Conservation (phyloP, 2,113 vertebrate species). For the Heloderma charlesbogerti region DNA sequence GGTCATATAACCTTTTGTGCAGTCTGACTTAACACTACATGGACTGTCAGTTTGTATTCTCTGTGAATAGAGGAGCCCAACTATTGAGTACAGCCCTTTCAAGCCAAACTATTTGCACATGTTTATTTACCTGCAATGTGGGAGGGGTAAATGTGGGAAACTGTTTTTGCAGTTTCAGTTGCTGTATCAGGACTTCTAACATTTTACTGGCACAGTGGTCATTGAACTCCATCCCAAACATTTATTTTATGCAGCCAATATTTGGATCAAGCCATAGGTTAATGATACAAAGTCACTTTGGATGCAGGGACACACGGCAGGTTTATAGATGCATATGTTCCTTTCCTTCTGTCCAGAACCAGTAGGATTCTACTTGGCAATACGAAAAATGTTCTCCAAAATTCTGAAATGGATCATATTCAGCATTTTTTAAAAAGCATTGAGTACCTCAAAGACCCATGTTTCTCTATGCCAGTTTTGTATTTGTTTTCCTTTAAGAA, state of each 20-base stretch:
- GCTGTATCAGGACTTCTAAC: background rate
- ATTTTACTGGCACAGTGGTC: background rate
- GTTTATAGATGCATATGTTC: background rate
- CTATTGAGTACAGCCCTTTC: background rate
- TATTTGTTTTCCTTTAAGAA: slow-evolving; percentile 47
- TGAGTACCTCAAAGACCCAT: background rate
- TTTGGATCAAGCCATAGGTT: background rate
- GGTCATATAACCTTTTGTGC: too few relatives aligned
- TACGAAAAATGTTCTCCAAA: background rate
- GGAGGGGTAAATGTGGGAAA: background rate
- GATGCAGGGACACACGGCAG: too few relatives aligned
- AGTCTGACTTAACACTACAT: too few relatives aligned
- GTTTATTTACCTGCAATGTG: background rate
- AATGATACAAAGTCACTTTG: background rate
- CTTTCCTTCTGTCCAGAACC: background rate
- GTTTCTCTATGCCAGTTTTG: slow-evolving; percentile 52
- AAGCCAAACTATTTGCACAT: background rate
- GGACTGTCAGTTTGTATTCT: too few relatives aligned
- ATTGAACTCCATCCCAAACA: background rate
- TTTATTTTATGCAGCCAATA: background rate
- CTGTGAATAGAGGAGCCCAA: too few relatives aligned
- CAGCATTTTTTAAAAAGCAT: background rate
- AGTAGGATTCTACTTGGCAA: background rate
- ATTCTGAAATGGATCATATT: background rate
- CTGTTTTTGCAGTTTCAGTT: background rate